phyloP scores from a whole-genome alignment of 2,888 invertebrate species.

The Leptinotarsa juncta region DNA sequence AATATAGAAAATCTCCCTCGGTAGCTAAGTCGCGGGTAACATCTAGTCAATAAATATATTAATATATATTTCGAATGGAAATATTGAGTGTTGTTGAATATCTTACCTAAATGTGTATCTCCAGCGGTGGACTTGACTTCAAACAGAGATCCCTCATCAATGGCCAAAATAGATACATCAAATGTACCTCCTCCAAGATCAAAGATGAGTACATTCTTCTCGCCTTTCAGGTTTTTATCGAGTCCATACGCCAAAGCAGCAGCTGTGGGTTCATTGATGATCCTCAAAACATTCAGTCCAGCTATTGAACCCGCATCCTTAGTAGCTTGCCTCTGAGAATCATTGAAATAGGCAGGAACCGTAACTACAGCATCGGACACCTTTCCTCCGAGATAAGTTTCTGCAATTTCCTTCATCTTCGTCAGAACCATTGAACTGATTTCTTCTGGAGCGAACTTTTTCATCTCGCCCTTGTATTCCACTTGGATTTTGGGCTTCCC shows the following conservation, averaged over 20 bases:
- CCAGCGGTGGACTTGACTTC: constrained; percentile 86
- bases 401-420: constrained; percentile 87
- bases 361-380: constrained; percentile 85
- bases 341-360: constrained; percentile 87
- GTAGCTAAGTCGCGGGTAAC: too few species aligned
- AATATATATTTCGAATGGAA: too few species aligned
- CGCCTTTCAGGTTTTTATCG: constrained; percentile 79
- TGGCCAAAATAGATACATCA: constrained; percentile 91
- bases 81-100: background rate
- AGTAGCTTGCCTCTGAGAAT: constrained; percentile 85
- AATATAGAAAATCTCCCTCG: too few species aligned
- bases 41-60: too few species aligned
- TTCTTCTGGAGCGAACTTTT: constrained; percentile 85
- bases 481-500: constrained; percentile 82
- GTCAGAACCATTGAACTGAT: constrained; percentile 86
- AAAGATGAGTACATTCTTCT: constrained; percentile 80
- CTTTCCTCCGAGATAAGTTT: constrained; percentile 77
- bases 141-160: constrained; percentile 86
- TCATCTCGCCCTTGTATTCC: constrained; percentile 79
- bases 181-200: constrained; percentile 91
- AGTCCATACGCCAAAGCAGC: constrained; percentile 89
- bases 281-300: constrained; percentile 87
- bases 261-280: constrained; percentile 92
- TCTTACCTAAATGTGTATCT: constrained; percentile 79
- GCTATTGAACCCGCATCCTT: constrained; percentile 85